Conservation (phyloP, 2,888 invertebrate species). For the Chymomyza caudatula region DNA sequence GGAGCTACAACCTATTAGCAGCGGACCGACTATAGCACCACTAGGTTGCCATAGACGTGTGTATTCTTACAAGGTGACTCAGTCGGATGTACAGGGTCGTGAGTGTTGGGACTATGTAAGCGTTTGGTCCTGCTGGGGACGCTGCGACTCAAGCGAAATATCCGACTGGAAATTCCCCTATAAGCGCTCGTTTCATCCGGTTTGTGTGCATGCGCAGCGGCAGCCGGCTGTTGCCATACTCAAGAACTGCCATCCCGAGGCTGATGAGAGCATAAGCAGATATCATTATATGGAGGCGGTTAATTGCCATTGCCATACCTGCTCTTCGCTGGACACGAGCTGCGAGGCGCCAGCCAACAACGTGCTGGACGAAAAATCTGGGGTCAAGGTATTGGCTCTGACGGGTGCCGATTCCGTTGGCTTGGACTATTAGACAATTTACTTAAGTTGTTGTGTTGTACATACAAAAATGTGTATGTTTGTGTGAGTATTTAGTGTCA, state of each 20-base stretch:
- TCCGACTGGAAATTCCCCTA: conserved; percentile 94
- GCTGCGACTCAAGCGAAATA: conserved; percentile 91
- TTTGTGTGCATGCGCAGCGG: conserved; percentile 87
- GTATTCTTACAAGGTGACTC: conserved; percentile 84
- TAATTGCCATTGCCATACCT: conserved; percentile 86
- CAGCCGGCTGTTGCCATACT: conserved; percentile 83
- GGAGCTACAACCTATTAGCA: conserved; percentile 72
- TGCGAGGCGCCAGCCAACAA: conserved; percentile 82
- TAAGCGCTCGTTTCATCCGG: conserved; percentile 90
- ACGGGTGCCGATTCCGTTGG: conserved; percentile 73
- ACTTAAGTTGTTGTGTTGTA: not conserved
- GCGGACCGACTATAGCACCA: conserved; percentile 77
- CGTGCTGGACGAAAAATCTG: conserved; percentile 69
- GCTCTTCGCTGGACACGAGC: conserved; percentile 84
- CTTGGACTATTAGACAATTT: conserved; percentile 70
- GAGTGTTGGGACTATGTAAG: conserved; percentile 87
- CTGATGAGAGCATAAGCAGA: conserved; percentile 79
- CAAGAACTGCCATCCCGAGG: conserved; percentile 87
- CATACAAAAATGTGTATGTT: not conserved
- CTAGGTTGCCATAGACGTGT: conserved; percentile 84
- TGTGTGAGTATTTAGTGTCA: not conserved
- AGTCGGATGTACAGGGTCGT: conserved; percentile 79
- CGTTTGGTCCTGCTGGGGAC: conserved; percentile 88
- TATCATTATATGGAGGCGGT: conserved; percentile 89
- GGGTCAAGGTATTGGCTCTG: conserved; percentile 71